Percentiles rank a stretch among this genome's conserved stretches.
These are phyloP conservation scores for Spodoptera litura DNA, from an alignment of 1,140 invertebrate genomes.

Conservation along the genomic window DNA sequence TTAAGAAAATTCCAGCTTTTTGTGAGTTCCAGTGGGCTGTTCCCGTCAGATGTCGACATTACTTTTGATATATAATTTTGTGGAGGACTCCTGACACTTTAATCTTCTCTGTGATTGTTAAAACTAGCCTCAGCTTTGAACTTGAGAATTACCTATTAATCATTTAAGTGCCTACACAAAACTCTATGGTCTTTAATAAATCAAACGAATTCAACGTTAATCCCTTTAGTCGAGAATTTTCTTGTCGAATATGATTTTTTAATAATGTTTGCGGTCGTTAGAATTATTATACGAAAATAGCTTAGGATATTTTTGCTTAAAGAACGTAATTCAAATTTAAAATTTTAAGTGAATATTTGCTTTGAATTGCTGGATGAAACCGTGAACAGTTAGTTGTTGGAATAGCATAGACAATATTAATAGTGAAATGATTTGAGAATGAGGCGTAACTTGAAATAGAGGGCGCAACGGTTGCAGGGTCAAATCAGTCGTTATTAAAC, in stretches of 20 bases:
- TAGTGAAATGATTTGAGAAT: background rate
- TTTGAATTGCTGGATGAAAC: background rate
- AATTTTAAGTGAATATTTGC: background rate
- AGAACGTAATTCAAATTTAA: background rate
- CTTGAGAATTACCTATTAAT: conserved; percentile 42
- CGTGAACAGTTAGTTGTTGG: background rate
- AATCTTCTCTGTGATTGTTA: conserved; percentile 16
- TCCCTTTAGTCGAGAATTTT: conserved; percentile 25
- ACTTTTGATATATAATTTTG: conserved; percentile 37
- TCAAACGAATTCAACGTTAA: conserved; percentile 18
- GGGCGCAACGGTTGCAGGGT: background rate
- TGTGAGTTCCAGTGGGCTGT: conserved; percentile 20
- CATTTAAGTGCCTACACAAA: conserved; percentile 30
- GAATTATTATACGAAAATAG: background rate
- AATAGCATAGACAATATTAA: no score
- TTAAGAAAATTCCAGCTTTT: conserved; percentile 43
- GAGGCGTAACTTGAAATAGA: background rate
- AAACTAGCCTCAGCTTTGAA: conserved; percentile 28
- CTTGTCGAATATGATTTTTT: conserved; percentile 31
- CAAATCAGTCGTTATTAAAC: background rate
- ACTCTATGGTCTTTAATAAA: conserved; percentile 15
- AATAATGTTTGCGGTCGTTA: conserved; percentile 6
- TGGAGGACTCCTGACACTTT: conserved; percentile 4
- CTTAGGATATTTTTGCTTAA: background rate
- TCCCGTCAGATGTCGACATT: conserved; percentile 40